A percentile compares a stretch with the other conserved stretches of the same genome.
Evolutionary conservation across 1,140 invertebrate species (phyloP).

Genomic region (Papilio machaon): DNA sequence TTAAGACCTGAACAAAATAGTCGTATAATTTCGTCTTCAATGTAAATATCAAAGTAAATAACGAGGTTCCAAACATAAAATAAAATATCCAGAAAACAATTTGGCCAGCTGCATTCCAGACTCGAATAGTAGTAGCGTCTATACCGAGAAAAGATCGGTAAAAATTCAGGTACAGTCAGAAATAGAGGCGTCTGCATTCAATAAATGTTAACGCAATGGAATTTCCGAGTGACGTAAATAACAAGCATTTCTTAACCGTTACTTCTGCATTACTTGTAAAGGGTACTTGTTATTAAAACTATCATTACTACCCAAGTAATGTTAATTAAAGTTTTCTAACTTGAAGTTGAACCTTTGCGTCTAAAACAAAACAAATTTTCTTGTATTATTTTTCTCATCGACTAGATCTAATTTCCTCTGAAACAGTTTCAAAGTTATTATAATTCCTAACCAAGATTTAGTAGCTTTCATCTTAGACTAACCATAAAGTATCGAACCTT

Average conservation of each 20-base stretch:
- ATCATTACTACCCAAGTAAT: neutral
- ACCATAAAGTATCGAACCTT: no score
- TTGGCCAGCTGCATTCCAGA: neutral
- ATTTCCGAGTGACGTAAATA: conserved; percentile 27
- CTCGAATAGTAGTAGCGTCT: conserved; percentile 38
- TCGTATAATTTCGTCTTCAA: no score
- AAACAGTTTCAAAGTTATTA: no score
- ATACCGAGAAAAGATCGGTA: conserved; percentile 57
- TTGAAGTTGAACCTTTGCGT: no score
- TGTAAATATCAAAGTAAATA: neutral
- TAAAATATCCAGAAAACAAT: neutral
- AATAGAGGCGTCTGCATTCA: conserved; percentile 50
- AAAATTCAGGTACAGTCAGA: conserved; percentile 65
- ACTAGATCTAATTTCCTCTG: no score
- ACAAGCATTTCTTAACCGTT: conserved; percentile 5
- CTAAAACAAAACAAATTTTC: no score
- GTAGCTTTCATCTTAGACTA: neutral
- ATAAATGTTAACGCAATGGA: conserved; percentile 35
- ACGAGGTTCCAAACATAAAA: neutral
- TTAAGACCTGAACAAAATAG: no score
- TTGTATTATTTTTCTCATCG: no score
- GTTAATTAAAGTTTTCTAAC: neutral
- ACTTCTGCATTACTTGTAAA: neutral
- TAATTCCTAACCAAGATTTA: no score
- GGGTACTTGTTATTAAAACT: neutral